Evolutionary conservation across 2,113 vertebrate species (phyloP), one percentile per base, ranked within the genome.

Genomic region (Lagenorhynchus albirostris): DNA sequence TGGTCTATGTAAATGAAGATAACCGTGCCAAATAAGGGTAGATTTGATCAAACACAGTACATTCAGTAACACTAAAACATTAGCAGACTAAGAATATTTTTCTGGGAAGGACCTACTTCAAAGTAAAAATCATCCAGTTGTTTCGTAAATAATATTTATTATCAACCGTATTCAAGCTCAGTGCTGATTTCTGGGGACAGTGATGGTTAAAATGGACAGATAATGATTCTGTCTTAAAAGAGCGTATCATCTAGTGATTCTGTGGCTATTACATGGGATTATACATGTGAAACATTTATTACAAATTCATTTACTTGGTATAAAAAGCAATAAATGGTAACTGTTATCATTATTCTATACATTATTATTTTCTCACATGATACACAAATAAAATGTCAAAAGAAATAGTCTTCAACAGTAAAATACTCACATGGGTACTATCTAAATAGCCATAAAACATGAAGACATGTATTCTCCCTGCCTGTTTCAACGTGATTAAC

Each of bases 1-100:
- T 80, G 90, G 13, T 0, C 86, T 82, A 68, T 38, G 6, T 83
- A 90, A 97, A 73, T 77, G 13, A 53, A 97, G 65, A 74, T 47
- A 82, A 60, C 2, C 13, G 2, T 5, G 2, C 65, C 26, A 76
- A 76, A 76, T 25, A 58, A n/a, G 70, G 15, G 13, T 90, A 65
- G 50, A 89, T 29, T 81, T 97, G 33, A 91, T 23, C 41, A 36
- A 88, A 95, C 89, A 50, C 44, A 77, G 44, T 0, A 0, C 23
- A 38, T 62, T 97, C 0, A 0, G 68, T 73, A 96, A 96, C 95
- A 94, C 67, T 91, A 95, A 83, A 95, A 87, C 65, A 70, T 94
- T 63, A 92, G 2, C 4, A 94, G 91, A 93, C n/a, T 29, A 74
- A 91, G 15, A 31, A 8, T 74, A 6, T 0, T 81, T 93, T 96